Conservation (phyloP, 2,797 vertebrate species). For the Yasuhikotakia modesta region DNA sequence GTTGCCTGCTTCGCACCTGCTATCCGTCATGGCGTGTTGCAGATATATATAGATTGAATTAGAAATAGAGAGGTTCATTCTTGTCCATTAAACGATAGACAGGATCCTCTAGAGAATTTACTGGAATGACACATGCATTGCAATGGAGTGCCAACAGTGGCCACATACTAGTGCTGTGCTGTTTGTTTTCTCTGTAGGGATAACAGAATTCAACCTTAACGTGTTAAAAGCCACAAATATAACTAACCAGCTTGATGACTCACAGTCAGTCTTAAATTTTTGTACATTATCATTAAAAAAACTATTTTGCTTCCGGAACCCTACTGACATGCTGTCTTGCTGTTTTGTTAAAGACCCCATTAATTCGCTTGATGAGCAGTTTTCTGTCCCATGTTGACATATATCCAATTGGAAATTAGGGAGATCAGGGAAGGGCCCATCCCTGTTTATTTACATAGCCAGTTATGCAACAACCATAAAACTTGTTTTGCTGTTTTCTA, state of each 20-base stretch:
- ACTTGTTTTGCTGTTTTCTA: not conserved
- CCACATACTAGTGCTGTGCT: not conserved
- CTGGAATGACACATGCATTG: constrained; percentile 20
- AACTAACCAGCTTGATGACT: not conserved
- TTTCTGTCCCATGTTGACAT: not conserved
- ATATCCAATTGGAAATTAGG: not conserved
- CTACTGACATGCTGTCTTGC: constrained; percentile 2
- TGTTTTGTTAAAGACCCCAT: constrained; percentile 12
- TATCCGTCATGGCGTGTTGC: constrained; percentile 48
- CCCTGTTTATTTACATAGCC: not conserved
- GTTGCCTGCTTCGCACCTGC: constrained; percentile 49
- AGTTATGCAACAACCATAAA: not conserved
- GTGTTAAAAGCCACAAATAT: constrained; percentile 5
- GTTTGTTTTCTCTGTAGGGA: not conserved
- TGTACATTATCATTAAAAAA: constrained; percentile 15
- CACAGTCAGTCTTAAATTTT: not conserved
- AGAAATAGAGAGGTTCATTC: constrained; percentile 53
- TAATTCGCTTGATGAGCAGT: constrained; percentile 8
- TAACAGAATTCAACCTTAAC: constrained; percentile 3
- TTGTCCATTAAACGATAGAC: constrained; percentile 48
- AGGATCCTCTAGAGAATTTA: constrained; percentile 39
- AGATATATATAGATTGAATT: constrained; percentile 59
- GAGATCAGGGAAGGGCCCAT: not conserved
- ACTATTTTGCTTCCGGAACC: not conserved
- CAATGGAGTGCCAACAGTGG: not conserved